Percentiles rank a stretch among this genome's conserved stretches.
phyloP scores from a whole-genome alignment of 2,888 invertebrate genomes.

The Drosophila antonietae region DNA sequence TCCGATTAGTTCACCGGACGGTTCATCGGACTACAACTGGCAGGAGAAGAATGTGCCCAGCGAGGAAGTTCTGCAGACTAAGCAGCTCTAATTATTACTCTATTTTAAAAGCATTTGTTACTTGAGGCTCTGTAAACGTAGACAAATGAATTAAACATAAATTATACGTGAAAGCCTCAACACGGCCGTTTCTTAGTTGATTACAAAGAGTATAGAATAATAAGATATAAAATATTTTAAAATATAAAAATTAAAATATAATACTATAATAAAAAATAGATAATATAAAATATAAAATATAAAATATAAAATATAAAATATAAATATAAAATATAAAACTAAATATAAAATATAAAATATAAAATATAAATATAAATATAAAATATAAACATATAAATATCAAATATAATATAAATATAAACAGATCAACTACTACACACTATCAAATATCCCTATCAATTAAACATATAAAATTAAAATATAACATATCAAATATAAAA shows the following conservation, averaged over 20 bases:
- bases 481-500: too few species aligned
- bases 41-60: slow-evolving; percentile 1
- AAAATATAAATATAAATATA: background rate
- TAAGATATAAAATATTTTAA: background rate
- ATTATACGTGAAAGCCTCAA: slow-evolving; percentile 11
- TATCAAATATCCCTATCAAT: too few species aligned
- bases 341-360: background rate
- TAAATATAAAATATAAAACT: background rate
- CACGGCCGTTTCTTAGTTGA: background rate
- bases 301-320: background rate
- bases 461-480: too few species aligned
- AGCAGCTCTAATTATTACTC: slow-evolving; percentile 10
- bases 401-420: too few species aligned
- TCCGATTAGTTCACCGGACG: background rate
- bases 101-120: background rate
- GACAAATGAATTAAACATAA: background rate
- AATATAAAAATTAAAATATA: background rate
- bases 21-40: slow-evolving; percentile 26
- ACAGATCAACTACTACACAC: too few species aligned
- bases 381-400: too few species aligned
- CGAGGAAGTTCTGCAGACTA: slow-evolving; percentile 18
- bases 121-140: background rate
- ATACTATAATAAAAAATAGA: too few species aligned
- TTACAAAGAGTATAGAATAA: too few species aligned
- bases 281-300: background rate